A percentile compares a stretch with the other conserved stretches of the same genome.
Conservation (phyloP, 2,888 invertebrate species). For the Rhingia campestris region DNA sequence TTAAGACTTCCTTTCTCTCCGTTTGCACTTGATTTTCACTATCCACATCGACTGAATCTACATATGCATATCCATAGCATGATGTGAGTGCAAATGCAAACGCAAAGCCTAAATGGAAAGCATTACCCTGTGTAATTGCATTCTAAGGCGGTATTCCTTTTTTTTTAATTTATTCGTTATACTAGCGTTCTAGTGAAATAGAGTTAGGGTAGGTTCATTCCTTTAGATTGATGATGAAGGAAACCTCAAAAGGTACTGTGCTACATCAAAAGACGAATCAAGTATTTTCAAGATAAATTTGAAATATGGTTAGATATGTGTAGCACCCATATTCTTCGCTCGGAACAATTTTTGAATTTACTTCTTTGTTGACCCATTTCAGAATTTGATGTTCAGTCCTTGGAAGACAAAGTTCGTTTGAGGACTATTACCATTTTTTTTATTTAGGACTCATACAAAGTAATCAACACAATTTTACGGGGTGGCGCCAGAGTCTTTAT, state of each 20-base stretch:
- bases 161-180: conserved; percentile 25
- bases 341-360: too few relatives aligned
- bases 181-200: conserved; percentile 3
- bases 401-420: too few relatives aligned
- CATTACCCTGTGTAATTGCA: conserved; percentile 15
- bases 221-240: not conserved
- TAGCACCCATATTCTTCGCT: too few relatives aligned
- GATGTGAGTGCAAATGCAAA: conserved; percentile 2
- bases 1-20: conserved; percentile 42
- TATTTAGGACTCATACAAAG: too few relatives aligned
- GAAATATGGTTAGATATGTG: too few relatives aligned
- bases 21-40: conserved; percentile 38
- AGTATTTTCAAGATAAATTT: not conserved
- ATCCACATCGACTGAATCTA: not conserved
- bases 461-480: too few relatives aligned
- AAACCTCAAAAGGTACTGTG: not conserved
- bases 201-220: not conserved
- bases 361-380: too few relatives aligned
- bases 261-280: not conserved
- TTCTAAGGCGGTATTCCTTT: conserved; percentile 18
- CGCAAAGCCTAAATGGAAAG: conserved; percentile 16
- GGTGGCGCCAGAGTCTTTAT: too few relatives aligned
- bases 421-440: too few relatives aligned
- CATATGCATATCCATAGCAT: not conserved
- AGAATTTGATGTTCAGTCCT: too few relatives aligned